A percentile compares a stretch with the other conserved stretches of the same genome.
Conservation (phyloP, 1,140 invertebrate species). For the Drosophila arawakana region DNA sequence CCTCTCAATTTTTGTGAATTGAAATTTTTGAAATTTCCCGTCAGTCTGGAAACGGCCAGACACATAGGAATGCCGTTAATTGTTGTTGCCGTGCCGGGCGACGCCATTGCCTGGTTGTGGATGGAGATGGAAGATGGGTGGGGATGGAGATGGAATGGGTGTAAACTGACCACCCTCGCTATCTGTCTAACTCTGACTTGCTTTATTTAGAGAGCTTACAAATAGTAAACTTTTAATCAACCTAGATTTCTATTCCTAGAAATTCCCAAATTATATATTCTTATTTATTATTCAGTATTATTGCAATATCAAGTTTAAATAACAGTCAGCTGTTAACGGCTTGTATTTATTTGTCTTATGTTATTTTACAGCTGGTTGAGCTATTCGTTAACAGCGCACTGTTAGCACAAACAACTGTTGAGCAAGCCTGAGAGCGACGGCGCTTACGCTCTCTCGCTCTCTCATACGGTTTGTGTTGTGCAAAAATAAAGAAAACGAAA, state of each 20-base stretch:
- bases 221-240: not conserved
- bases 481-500: conserved; percentile 22
- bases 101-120: conserved; percentile 21
- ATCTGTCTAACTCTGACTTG: not conserved
- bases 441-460: conserved; percentile 35
- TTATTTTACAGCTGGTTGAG: not conserved
- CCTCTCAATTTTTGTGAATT: conserved; percentile 79
- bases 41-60: conserved; percentile 71
- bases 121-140: not conserved
- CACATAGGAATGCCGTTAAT: conserved; percentile 76
- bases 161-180: conserved; percentile 5
- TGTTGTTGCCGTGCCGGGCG: conserved; percentile 49
- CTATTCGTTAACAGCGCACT: conserved; percentile 40
- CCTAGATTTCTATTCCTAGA: not conserved
- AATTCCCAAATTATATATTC: not conserved
- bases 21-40: conserved; percentile 82
- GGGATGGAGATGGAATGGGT: not conserved
- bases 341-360: conserved; percentile 8
- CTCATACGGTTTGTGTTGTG: conserved; percentile 29
- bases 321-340: conserved; percentile 12
- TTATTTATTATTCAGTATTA: not conserved
- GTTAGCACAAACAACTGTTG: conserved; percentile 60
- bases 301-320: not conserved
- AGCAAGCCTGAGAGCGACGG: conserved; percentile 45
- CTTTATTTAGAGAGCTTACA: not conserved